These are phyloP conservation scores for Cydia amplana DNA, from an alignment of 1,140 invertebrate genomes.

Conservation along the genomic window DNA sequence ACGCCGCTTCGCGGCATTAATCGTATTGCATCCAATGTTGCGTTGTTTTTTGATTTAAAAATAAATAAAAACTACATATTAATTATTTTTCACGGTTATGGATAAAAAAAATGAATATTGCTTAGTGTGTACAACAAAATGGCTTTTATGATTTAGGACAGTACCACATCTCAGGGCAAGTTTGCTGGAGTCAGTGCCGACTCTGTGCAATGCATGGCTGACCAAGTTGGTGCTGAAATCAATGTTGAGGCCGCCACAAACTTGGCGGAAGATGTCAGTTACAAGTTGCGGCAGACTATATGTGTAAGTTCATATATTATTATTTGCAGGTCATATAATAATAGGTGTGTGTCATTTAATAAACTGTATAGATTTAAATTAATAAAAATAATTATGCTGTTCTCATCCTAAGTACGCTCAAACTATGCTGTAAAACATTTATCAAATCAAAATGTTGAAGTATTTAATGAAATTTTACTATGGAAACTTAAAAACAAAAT, in stretches of 20 bases:
- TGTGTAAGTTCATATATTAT: constrained; percentile 58
- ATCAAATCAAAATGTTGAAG: too few relatives aligned
- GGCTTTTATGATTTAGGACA: constrained; percentile 52
- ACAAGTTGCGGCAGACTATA: constrained; percentile 74
- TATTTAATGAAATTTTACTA: too few relatives aligned
- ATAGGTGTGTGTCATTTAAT: background rate
- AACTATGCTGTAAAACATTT: too few relatives aligned
- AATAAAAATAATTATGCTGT: background rate
- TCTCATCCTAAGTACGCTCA: too few relatives aligned
- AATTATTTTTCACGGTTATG: background rate
- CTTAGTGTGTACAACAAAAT: constrained; percentile 13
- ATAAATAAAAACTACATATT: background rate
- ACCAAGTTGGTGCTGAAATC: constrained; percentile 71
- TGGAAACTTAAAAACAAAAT: too few relatives aligned
- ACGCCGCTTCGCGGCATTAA: background rate
- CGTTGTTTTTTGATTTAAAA: background rate
- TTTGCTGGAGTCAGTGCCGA: constrained; percentile 76
- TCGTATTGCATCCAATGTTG: background rate
- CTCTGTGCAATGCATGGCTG: constrained; percentile 73
- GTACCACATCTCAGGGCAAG: constrained; percentile 61
- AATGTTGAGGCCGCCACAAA: constrained; percentile 71
- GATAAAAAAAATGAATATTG: background rate
- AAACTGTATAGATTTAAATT: background rate
- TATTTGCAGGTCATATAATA: constrained; percentile 14
- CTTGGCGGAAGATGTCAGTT: constrained; percentile 77